These are phyloP conservation scores for Vandiemenella viatica DNA, from an alignment of 2,888 invertebrate genomes.

Conservation along the genomic window DNA sequence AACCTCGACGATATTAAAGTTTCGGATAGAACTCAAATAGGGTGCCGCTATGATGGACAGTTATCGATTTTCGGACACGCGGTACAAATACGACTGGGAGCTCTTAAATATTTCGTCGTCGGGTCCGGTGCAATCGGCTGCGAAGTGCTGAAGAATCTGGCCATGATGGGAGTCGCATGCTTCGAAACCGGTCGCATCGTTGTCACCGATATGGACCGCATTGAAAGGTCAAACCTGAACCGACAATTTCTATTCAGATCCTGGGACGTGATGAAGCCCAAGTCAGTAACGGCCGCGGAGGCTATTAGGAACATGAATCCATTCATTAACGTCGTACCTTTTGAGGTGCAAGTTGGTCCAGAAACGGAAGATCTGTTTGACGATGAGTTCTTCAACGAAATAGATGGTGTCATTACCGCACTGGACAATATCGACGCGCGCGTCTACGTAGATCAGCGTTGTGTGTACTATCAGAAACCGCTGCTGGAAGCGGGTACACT, in stretches of 20 bases:
- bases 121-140: slow-evolving; percentile 29
- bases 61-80: slow-evolving; percentile 37
- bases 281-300: slow-evolving; percentile 34
- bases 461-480: slow-evolving; percentile 42
- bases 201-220: slow-evolving; percentile 45
- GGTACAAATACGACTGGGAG: slow-evolving; percentile 33
- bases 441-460: slow-evolving; percentile 42
- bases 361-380: slow-evolving; percentile 42
- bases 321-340: slow-evolving; percentile 19
- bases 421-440: slow-evolving; percentile 45
- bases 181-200: slow-evolving; percentile 25
- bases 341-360: slow-evolving; percentile 33
- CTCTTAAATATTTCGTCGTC: slow-evolving; percentile 27
- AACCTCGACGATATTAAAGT: slow-evolving; percentile 22
- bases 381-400: slow-evolving; percentile 40
- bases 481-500: slow-evolving; percentile 44
- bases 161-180: slow-evolving; percentile 40
- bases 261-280: slow-evolving; percentile 33
- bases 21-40: slow-evolving; percentile 26
- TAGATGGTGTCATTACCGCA: slow-evolving; percentile 43
- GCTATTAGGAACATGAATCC: slow-evolving; percentile 30
- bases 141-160: slow-evolving; percentile 42
- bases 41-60: slow-evolving; percentile 29
- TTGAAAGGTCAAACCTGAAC: slow-evolving; percentile 43
- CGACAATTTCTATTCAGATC: slow-evolving; percentile 42